Base-by-base conservation (phyloP, 2,797 vertebrate species). In the Lateolabrax maculatus region DNA sequence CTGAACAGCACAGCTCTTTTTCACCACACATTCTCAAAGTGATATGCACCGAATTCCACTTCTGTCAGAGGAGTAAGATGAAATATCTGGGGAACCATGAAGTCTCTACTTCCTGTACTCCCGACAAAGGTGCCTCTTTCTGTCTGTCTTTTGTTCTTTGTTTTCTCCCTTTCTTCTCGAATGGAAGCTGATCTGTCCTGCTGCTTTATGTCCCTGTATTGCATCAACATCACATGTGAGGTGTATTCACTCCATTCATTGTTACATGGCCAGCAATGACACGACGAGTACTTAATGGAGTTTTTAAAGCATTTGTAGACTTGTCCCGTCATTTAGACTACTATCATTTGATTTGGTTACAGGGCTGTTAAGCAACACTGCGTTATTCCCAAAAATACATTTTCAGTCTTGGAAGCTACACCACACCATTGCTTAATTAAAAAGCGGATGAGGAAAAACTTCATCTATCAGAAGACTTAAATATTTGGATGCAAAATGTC, bases 1-100 rank as follows among this genome's bases (percentile, higher is more conserved):
- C 46, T 76, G 75, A 82, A 85, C 66, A 69, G 65, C 64, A 29
- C 49, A 34, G 60, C 63, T 68, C 27, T 43, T 67, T 74, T 73
- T 77, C 44, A 39, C 53, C 61, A n/a, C 81, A 65, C 70, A 73
- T 31, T 48, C 70, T 69, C 74, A 63, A 77, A 80, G 67, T 62
- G 60, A 58, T 52, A 62, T 18, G 66, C 61, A 79, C 63, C 69
- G 79, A 80, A 87, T 68, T 71, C 67, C 56, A 58, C 57, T 71
- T 68, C 72, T 88, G 85, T 79, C 81, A 81, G 74, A 55, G 66
- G 49, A 55, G 43, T 18, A 67, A 75, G 65, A 62, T 81, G 25
- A 84, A 82, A 84, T 87, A 68, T 85, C 79, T 62, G 64, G 67
- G 61, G 79, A 88, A 57, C 25, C 80, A 49, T 74, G 41, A 60